A percentile compares a stretch with the other conserved stretches of the same genome.
These are phyloP conservation scores for Zhuqinia jingwanae DNA, from an alignment of 2,888 invertebrate species.

Conservation along the genomic window DNA sequence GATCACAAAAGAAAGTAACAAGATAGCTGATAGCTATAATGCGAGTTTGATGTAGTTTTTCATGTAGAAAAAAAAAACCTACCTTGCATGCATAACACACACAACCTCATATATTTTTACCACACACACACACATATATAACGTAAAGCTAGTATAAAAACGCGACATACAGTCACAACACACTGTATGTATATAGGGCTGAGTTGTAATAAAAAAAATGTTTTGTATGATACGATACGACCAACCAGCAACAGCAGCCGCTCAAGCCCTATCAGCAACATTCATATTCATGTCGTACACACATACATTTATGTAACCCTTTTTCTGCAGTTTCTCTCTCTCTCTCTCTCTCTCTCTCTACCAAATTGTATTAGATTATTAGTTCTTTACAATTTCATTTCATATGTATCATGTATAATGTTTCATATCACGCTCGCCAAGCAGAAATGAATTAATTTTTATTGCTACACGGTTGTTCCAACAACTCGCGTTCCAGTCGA, in stretches of 20 bases:
- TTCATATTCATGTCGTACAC: conserved; percentile 50
- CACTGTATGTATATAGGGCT: too few relatives aligned
- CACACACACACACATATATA: too few relatives aligned
- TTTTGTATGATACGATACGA: neutral
- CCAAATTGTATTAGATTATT: conserved; percentile 11
- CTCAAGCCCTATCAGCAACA: conserved; percentile 30
- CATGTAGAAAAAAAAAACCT: neutral
- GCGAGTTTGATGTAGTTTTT: neutral
- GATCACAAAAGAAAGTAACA: conserved; percentile 33
- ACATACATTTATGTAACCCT: neutral
- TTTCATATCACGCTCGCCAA: conserved; percentile 44
- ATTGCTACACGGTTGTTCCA: conserved; percentile 28
- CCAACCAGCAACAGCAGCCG: conserved; percentile 9
- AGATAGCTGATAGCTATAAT: conserved; percentile 21
- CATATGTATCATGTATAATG: neutral
- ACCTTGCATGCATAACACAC: neutral
- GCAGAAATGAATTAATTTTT: conserved; percentile 41
- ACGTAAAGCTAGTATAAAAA: neutral
- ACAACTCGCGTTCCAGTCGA: conserved; percentile 20
- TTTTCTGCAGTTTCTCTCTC: neutral
- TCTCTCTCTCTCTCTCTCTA: neutral
- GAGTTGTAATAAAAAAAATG: neutral
- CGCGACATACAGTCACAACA: neutral
- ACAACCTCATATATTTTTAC: neutral
- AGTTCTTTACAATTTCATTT: conserved; percentile 16